phyloP scores from a whole-genome alignment of 2,888 invertebrate genomes.

The Epinotia nisella region DNA sequence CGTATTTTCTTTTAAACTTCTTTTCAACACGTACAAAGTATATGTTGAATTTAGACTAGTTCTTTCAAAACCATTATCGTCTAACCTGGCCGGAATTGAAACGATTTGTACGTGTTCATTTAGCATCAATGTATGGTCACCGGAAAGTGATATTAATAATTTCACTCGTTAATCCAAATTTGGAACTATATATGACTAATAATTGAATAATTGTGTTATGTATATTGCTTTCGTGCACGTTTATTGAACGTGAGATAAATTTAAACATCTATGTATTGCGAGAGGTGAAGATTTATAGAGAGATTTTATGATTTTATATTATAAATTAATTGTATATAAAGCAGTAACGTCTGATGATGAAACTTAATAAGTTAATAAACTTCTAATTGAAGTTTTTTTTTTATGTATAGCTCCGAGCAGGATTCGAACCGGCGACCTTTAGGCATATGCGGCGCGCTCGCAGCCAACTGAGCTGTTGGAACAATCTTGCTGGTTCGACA shows the following conservation, averaged over 20 bases:
- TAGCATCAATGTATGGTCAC: constrained; percentile 24
- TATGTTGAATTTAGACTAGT: not conserved
- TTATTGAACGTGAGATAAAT: not conserved
- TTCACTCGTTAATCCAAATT: constrained; percentile 31
- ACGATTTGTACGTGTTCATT: constrained; percentile 19
- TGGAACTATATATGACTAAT: constrained; percentile 14
- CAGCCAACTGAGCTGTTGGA: too few relatives aligned
- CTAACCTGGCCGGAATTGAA: not conserved
- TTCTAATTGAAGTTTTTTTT: too few relatives aligned
- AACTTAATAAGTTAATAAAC: too few relatives aligned
- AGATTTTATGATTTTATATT: too few relatives aligned
- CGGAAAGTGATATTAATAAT: constrained; percentile 32
- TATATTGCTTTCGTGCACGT: constrained; percentile 15
- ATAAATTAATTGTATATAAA: too few relatives aligned
- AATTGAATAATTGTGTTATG: not conserved
- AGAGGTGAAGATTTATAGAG: too few relatives aligned
- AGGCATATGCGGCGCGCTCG: too few relatives aligned
- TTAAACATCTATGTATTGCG: not conserved
- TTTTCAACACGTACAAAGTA: not conserved
- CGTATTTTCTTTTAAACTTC: not conserved
- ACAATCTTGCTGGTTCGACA: too few relatives aligned
- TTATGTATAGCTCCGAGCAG: too few relatives aligned
- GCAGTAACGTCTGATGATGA: too few relatives aligned
- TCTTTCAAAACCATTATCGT: not conserved
- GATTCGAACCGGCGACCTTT: too few relatives aligned